A percentile compares a stretch with the other conserved stretches of the same genome.
These are phyloP conservation scores for Tricholaema leucomelas DNA, from an alignment of 2,113 vertebrate species.

Conservation along the genomic window DNA sequence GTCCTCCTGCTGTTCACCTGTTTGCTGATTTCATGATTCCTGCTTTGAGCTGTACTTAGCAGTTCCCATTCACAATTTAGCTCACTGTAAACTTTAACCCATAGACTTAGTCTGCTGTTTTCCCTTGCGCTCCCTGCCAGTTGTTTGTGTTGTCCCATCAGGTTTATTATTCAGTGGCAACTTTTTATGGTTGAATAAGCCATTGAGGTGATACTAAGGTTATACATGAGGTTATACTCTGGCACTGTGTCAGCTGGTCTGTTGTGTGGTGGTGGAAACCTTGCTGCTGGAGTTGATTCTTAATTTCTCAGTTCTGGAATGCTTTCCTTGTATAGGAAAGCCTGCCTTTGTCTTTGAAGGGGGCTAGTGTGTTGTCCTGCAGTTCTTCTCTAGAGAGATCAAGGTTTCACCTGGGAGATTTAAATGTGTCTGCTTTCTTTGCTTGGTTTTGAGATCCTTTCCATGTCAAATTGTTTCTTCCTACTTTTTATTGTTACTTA, in stretches of 20 bases:
- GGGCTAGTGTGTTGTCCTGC: not conserved
- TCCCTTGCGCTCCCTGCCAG: not conserved
- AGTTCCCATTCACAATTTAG: not conserved
- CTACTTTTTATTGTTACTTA: not conserved
- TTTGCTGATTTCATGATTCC: not conserved
- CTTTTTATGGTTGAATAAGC: not conserved
- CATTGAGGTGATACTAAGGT: not conserved
- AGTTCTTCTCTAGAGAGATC: not conserved
- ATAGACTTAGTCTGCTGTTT: not conserved
- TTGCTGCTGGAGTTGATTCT: not conserved
- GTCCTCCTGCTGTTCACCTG: not conserved
- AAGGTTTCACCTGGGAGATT: not conserved
- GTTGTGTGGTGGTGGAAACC: not conserved
- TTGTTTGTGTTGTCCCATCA: not conserved
- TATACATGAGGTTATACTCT: not conserved
- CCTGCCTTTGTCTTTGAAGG: not conserved
- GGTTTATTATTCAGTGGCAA: not conserved
- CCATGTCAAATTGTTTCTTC: not conserved
- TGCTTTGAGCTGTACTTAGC: not conserved
- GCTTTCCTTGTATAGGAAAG: not conserved
- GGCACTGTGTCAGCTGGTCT: not conserved
- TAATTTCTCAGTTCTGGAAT: not conserved
- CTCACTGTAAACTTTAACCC: not conserved
- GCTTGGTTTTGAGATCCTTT: not conserved
- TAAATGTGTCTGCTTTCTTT: not conserved